Percentiles rank a stretch among this genome's conserved stretches.
phyloP scores from a whole-genome alignment of 2,113 vertebrate genomes.

The Tapirus terrestris region DNA sequence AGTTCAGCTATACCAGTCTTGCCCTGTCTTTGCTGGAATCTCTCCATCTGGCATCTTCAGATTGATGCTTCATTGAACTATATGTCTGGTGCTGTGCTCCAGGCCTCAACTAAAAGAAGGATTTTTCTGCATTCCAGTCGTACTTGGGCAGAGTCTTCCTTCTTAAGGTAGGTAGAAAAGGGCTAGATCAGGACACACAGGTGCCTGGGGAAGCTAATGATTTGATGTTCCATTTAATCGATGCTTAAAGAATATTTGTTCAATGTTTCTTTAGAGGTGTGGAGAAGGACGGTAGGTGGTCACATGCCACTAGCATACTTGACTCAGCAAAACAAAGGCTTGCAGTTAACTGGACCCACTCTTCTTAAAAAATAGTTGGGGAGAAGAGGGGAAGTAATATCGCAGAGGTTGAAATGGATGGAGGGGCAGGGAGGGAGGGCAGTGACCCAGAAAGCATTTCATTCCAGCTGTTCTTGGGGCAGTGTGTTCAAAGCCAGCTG shows the following conservation, averaged over 20 bases:
- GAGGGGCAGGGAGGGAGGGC: not conserved
- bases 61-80: not conserved
- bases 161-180: not conserved
- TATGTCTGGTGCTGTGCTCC: not conserved
- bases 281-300: not conserved
- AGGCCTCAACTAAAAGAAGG: not conserved
- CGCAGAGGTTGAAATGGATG: not conserved
- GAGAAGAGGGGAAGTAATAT: not conserved
- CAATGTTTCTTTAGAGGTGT: slow-evolving; percentile 20
- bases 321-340: slow-evolving; percentile 3
- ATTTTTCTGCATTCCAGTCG: not conserved
- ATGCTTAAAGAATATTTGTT: slow-evolving; percentile 21
- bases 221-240: slow-evolving; percentile 25
- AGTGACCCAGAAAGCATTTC: not conserved
- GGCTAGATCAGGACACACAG: not conserved
- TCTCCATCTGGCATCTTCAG: slow-evolving; percentile 25
- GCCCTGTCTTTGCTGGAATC: not conserved
- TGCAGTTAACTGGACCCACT: not conserved
- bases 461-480: not conserved
- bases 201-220: not conserved
- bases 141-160: not conserved
- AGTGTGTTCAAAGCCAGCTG: not conserved
- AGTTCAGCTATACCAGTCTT: not conserved
- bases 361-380: not conserved
- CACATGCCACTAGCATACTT: not conserved